Conservation (phyloP, 92 coral and sea anemone genomes). For the Epizoanthus rinbou region DNA sequence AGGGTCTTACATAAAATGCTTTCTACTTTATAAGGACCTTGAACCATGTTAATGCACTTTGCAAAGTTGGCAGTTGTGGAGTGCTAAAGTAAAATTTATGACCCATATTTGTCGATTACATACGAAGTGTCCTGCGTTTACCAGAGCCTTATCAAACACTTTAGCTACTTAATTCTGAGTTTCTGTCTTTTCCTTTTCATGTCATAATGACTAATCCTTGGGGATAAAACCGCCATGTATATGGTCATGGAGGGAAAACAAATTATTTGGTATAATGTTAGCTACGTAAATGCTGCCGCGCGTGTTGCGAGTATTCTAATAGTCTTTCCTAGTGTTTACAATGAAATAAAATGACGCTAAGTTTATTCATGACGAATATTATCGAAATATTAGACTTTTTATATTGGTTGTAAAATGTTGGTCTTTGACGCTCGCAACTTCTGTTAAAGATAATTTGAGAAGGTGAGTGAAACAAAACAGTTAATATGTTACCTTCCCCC, state of each 20-base stretch:
- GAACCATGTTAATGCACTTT: neutral
- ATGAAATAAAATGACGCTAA: neutral
- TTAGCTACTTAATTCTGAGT: neutral
- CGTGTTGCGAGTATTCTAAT: neutral
- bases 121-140: neutral
- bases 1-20: neutral
- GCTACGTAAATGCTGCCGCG: neutral
- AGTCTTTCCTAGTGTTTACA: neutral
- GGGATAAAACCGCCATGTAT: neutral
- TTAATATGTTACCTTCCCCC: neutral
- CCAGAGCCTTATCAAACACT: neutral
- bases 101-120: neutral
- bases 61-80: neutral
- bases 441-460: constrained; percentile 6
- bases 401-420: neutral
- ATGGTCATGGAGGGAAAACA: neutral
- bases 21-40: neutral
- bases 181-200: neutral
- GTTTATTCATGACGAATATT: constrained; percentile 5
- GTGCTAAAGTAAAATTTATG: neutral
- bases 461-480: neutral
- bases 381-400: neutral
- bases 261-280: neutral
- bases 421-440: neutral
- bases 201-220: neutral